Conservation (phyloP, 1,140 invertebrate species). For the Trachelipus rathkii region DNA sequence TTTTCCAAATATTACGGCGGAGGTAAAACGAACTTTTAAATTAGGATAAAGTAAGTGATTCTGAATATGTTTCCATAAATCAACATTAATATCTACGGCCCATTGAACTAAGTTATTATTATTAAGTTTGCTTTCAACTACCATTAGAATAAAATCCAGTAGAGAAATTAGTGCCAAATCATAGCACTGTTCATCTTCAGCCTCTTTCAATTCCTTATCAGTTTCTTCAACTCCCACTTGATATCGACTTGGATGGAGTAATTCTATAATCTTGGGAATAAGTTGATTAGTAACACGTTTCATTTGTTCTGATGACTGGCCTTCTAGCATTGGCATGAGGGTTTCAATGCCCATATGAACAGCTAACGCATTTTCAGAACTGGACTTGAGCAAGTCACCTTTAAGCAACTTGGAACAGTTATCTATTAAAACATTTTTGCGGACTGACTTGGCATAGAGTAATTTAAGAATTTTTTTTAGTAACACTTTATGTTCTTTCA, state of each 20-base stretch:
- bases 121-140: constrained; percentile 20
- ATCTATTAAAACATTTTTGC: constrained; percentile 30
- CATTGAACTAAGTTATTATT: constrained; percentile 29
- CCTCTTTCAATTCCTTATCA: too few species aligned
- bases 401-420: constrained; percentile 30
- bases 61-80: constrained; percentile 33
- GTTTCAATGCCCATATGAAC: constrained; percentile 21
- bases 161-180: constrained; percentile 31
- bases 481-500: constrained; percentile 23
- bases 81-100: constrained; percentile 19
- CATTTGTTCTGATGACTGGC: neutral
- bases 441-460: constrained; percentile 28
- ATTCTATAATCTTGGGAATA: constrained; percentile 12
- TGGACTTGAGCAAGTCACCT: constrained; percentile 10
- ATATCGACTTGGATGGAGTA: constrained; percentile 13
- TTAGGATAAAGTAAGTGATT: constrained; percentile 33
- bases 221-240: constrained; percentile 2
- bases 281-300: constrained; percentile 22
- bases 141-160: constrained; percentile 31
- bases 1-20: constrained; percentile 28
- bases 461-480: constrained; percentile 30
- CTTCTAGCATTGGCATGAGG: constrained; percentile 31
- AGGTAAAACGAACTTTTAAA: constrained; percentile 34
- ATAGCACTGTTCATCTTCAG: constrained; percentile 26
- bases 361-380: constrained; percentile 22